phyloP scores from a whole-genome alignment of 2,113 vertebrate genomes.

The Nansenia antarctica region DNA sequence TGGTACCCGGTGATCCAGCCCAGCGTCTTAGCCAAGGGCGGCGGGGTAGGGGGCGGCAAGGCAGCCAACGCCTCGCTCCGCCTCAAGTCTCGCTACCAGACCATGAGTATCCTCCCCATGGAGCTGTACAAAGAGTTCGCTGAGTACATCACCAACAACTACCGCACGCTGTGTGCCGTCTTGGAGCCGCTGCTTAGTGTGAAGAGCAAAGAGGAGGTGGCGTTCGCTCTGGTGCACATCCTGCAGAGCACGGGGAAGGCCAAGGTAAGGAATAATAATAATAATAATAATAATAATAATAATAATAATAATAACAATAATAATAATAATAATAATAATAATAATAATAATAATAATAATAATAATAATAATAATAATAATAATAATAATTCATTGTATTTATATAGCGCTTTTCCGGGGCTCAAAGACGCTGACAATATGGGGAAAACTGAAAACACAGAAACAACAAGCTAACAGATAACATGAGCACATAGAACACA shows the following conservation, averaged over 20 bases:
- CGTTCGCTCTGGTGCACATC: constrained; percentile 93
- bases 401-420: too few species aligned
- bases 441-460: too few species aligned
- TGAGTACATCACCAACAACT: constrained; percentile 96
- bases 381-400: too few species aligned
- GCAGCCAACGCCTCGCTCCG: constrained; percentile 89
- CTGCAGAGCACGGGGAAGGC: constrained; percentile 95
- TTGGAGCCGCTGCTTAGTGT: constrained; percentile 92
- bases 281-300: too few species aligned
- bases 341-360: too few species aligned
- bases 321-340: too few species aligned
- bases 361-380: too few species aligned
- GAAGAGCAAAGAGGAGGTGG: constrained; percentile 98
- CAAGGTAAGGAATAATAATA: constrained; percentile 80
- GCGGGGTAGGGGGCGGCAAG: constrained; percentile 84
- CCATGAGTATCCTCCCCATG: constrained; percentile 98
- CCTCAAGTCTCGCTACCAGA: constrained; percentile 94
- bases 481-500: too few species aligned
- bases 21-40: constrained; percentile 78
- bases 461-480: too few species aligned
- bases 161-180: constrained; percentile 91
- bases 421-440: too few species aligned
- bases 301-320: too few species aligned
- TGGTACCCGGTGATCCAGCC: constrained; percentile 96
- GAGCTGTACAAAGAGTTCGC: constrained; percentile 98